Base-by-base conservation (phyloP, 1,140 invertebrate genomes). In the Lepidurus arcticus region DNA sequence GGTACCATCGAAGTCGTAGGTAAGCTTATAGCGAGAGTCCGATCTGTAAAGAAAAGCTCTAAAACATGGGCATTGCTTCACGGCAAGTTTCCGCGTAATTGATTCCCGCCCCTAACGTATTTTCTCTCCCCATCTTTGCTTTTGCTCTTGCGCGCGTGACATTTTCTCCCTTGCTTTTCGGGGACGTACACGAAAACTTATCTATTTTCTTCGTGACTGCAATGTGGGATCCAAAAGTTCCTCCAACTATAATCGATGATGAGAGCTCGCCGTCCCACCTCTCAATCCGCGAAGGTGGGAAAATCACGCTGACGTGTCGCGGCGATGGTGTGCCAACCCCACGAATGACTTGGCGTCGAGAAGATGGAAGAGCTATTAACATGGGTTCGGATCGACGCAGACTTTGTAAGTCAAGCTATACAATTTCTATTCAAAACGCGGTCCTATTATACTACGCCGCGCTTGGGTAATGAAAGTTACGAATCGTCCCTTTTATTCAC, bases 1-100 rank as follows among this genome's bases (percentile, higher is more conserved):
- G 96, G 94, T 78, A 96, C 94, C 84, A 88, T 98, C 7, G 92
- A 97, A 88, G 94, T 98, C 79, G 93, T 96, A 75, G 95, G 96
- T 97, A 85, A 91, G 92, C 89, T 79, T 44, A 75, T 16, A 74
- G 10, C 10, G 9, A 11, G 1, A 21, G 13, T 44, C 43, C 13
- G 42, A 21, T 16, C 42, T 75, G 1, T 13, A 21, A 75, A 75
- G 24, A 13, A 75, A 42, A 65, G 13, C 53, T 65, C 53, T 13
- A n/a, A 65, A 65, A 65, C 21, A 7, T 13, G 16, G 8, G 21
- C 47, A 65, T 65, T 65, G 47, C 47, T n/a, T 65, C 13, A 47
- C 16, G 10, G 47, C 21, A 75, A 75, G 74, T 75, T 75, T 75
- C 74, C 26, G 7, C 13, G 74, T 75, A 44, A 43, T 75, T 42